Conservation (phyloP, 2,888 invertebrate species). For the Thera britannica region DNA sequence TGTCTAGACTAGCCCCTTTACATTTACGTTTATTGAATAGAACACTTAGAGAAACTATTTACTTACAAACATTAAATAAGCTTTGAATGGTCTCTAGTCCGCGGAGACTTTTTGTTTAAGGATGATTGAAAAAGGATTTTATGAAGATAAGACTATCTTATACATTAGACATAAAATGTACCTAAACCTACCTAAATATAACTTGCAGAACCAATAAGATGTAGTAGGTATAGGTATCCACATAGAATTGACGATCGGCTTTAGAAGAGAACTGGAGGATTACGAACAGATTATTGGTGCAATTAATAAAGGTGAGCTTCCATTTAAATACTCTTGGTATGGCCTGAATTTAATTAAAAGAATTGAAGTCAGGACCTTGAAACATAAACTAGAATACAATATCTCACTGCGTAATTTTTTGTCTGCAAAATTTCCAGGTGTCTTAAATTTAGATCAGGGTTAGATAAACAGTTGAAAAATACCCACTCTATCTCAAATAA, state of each 20-base stretch:
- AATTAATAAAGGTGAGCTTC: background rate
- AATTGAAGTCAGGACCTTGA: no score
- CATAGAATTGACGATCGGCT: background rate
- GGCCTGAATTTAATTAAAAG: no score
- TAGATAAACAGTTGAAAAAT: constrained; percentile 52
- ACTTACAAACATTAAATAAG: background rate
- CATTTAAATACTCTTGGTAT: no score
- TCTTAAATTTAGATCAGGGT: constrained; percentile 62
- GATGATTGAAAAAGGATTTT: no score
- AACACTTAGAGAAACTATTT: constrained; percentile 24
- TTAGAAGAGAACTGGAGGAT: no score
- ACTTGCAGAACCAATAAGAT: no score
- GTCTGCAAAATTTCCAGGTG: constrained; percentile 42
- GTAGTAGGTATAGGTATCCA: constrained; percentile 21
- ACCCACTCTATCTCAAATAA: constrained; percentile 8
- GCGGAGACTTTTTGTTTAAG: no score
- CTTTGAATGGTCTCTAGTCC: background rate
- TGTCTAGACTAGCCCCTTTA: constrained; percentile 46
- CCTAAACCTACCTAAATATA: no score
- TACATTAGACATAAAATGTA: no score
- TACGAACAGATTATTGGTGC: background rate
- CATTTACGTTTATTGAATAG: constrained; percentile 41
- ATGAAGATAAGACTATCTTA: no score
- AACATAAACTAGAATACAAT: no score
- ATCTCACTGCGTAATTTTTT: no score